Evolutionary conservation across 2,113 vertebrate species (phyloP).

Genomic region (Heterocephalus glaber): DNA sequence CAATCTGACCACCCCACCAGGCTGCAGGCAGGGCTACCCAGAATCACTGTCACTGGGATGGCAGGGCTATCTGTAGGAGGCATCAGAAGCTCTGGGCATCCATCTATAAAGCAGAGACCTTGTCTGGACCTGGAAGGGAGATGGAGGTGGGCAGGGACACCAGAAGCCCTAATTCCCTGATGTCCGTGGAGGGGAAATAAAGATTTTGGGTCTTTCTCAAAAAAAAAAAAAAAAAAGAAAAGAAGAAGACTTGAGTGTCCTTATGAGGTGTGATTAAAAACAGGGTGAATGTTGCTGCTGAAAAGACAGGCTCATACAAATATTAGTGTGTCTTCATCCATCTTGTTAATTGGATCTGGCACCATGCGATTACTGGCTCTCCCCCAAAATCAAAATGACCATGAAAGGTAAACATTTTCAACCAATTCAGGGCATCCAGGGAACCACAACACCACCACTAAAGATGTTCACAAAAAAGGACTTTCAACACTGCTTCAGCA

Average conservation of each 20-base stretch:
- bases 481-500: not conserved
- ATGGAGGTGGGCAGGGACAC: not conserved
- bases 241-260: not conserved
- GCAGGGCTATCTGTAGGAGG: not conserved
- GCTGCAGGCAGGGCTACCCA: not conserved
- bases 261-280: not conserved
- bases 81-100: accelerated
- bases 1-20: not conserved
- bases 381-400: not conserved
- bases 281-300: not conserved
- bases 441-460: not conserved
- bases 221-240: not conserved
- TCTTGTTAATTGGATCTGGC: not conserved
- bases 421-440: not conserved
- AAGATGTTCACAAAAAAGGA: not conserved
- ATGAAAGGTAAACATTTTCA: not conserved
- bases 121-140: too few species aligned
- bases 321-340: not conserved
- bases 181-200: conserved; percentile 33
- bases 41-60: not conserved
- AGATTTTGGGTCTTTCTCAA: not conserved
- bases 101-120: not conserved
- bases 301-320: not conserved
- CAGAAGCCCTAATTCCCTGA: accelerated
- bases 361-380: not conserved